phyloP scores from a whole-genome alignment of 2,113 vertebrate genomes.

The Geococcyx californianus region DNA sequence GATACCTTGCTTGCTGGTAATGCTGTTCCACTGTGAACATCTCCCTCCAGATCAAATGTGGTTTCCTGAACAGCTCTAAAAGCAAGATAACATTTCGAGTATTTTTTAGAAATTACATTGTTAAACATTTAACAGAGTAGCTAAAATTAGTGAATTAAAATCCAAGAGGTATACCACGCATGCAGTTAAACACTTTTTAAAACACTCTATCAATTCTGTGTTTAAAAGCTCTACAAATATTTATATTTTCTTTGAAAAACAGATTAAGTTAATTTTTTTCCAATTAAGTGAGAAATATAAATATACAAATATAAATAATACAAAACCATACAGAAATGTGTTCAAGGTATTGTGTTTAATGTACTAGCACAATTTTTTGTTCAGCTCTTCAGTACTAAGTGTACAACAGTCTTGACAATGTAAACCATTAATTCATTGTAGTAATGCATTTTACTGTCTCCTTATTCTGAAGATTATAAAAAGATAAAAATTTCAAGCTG shows the following conservation, averaged over 20 bases:
- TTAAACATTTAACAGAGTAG: background rate
- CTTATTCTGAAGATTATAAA: background rate
- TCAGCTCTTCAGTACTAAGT: background rate
- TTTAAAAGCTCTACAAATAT: background rate
- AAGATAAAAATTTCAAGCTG: background rate
- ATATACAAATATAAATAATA: background rate
- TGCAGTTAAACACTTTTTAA: background rate
- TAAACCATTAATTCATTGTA: background rate
- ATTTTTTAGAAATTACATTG: background rate
- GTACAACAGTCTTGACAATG: background rate
- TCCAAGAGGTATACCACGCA: background rate
- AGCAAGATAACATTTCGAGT: background rate
- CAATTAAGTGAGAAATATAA: background rate
- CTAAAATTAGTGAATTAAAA: background rate
- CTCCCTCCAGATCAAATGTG: slow-evolving; percentile 93
- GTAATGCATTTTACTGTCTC: background rate
- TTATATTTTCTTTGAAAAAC: background rate
- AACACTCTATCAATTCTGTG: background rate
- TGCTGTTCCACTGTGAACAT: slow-evolving; percentile 85
- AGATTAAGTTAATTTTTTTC: background rate
- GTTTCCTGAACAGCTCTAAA: slow-evolving; percentile 89
- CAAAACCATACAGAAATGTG: background rate
- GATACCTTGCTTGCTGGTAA: slow-evolving; percentile 92
- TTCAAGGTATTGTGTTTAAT: background rate
- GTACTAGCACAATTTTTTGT: background rate